phyloP scores from a whole-genome alignment of 1,140 invertebrate species.

The Drosophila busckii region DNA sequence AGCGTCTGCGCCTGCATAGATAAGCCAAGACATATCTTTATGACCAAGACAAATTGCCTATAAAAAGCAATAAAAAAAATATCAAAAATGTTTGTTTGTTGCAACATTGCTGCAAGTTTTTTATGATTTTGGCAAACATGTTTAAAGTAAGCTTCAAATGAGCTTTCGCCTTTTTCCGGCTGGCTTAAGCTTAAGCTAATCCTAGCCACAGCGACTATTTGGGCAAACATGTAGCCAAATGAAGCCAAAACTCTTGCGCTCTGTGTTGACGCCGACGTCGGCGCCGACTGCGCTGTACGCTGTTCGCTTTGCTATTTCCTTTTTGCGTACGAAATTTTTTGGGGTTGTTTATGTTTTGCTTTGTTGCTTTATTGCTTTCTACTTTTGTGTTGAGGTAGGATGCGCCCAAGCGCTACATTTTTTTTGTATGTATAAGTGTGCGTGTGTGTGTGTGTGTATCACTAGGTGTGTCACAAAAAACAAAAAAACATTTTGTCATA shows the following conservation, averaged over 20 bases:
- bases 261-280: constrained; percentile 10
- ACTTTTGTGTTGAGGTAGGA: constrained; percentile 61
- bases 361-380: constrained; percentile 37
- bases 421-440: background rate
- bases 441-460: background rate
- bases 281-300: background rate
- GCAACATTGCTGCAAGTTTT: constrained; percentile 14
- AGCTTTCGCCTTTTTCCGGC: constrained; percentile 71
- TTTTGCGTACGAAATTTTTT: constrained; percentile 36
- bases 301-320: constrained; percentile 3
- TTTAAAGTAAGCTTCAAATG: constrained; percentile 40
- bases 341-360: constrained; percentile 70
- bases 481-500: constrained; percentile 21
- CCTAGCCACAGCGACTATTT: constrained; percentile 21
- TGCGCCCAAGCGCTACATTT: constrained; percentile 27
- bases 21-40: constrained; percentile 63
- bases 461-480: constrained; percentile 39
- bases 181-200: constrained; percentile 60
- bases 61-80: constrained; percentile 51
- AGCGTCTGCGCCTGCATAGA: constrained; percentile 29
- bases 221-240: too few species aligned
- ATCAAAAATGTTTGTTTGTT: background rate
- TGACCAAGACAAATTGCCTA: constrained; percentile 63
- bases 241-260: too few species aligned
- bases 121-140: constrained; percentile 41